Evolutionary conservation across 2,797 vertebrate species (phyloP).

Genomic region (Acestrorhynchus altus): DNA sequence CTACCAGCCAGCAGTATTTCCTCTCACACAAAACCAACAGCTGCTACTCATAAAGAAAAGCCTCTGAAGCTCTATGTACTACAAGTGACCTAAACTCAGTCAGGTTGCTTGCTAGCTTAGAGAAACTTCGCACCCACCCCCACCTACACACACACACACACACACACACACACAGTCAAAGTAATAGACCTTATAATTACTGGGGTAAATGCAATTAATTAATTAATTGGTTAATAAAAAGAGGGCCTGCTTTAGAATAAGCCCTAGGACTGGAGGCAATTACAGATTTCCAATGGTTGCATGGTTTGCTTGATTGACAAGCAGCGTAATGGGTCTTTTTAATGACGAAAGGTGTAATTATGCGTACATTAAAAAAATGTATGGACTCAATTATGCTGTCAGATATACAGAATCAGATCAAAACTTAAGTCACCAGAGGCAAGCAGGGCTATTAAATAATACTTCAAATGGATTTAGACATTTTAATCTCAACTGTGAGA

Average conservation of each 20-base stretch:
- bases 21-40: constrained; percentile 48
- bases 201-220: constrained; percentile 40
- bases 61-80: constrained; percentile 18
- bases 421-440: not conserved
- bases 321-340: constrained; percentile 27
- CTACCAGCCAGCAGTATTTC: constrained; percentile 4
- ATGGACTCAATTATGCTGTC: constrained; percentile 21
- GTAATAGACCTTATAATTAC: constrained; percentile 52
- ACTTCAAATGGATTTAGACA: not conserved
- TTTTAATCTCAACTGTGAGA: not conserved
- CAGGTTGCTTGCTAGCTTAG: not conserved
- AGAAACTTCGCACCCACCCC: not conserved
- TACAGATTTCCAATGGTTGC: constrained; percentile 45
- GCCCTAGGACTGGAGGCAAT: constrained; percentile 40
- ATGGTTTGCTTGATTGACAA: constrained; percentile 45
- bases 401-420: not conserved
- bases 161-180: constrained; percentile 12
- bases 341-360: constrained; percentile 37
- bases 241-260: constrained; percentile 37
- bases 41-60: constrained; percentile 47
- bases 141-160: not conserved
- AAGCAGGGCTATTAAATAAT: not conserved
- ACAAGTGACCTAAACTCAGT: not conserved
- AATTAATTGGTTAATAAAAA: constrained; percentile 44
- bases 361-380: constrained; percentile 25